Conservation (phyloP, 2,797 vertebrate species). For the Mallotus villosus region DNA sequence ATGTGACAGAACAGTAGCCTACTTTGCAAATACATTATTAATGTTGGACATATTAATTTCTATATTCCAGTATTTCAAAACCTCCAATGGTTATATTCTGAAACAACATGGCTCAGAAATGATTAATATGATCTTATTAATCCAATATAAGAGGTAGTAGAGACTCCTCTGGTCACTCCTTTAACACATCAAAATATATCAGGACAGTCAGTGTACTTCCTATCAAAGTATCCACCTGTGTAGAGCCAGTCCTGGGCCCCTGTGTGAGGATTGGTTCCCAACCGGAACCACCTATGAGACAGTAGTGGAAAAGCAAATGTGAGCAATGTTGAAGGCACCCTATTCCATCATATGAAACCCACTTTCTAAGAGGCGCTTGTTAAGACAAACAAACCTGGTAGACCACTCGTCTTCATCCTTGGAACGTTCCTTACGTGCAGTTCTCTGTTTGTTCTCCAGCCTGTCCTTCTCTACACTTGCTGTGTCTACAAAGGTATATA, state of each 20-base stretch:
- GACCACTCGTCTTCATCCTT: constrained; percentile 86
- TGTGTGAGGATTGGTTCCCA: constrained; percentile 86
- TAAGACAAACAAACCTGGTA: constrained; percentile 77
- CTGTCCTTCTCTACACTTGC: constrained; percentile 92
- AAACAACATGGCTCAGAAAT: constrained; percentile 14
- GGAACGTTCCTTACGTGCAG: constrained; percentile 84
- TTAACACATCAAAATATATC: constrained; percentile 87
- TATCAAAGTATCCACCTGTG: constrained; percentile 92
- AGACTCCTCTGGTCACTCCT: constrained; percentile 10
- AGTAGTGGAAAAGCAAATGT: not conserved
- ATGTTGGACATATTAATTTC: constrained; percentile 26
- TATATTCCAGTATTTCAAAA: constrained; percentile 30
- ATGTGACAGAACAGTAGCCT: constrained; percentile 36
- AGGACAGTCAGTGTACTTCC: constrained; percentile 89
- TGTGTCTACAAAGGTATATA: constrained; percentile 69
- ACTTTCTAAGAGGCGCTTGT: not conserved
- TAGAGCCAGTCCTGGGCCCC: constrained; percentile 92
- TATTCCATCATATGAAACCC: too few relatives aligned
- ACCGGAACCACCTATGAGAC: constrained; percentile 72
- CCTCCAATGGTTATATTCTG: constrained; percentile 39
- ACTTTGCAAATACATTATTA: constrained; percentile 50
- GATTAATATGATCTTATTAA: constrained; percentile 37
- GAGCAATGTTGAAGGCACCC: not conserved
- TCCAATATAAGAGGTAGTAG: constrained; percentile 31
- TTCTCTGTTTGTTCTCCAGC: constrained; percentile 93